phyloP scores from a whole-genome alignment of 2,113 vertebrate species.

The Rhinoderma darwinii region DNA sequence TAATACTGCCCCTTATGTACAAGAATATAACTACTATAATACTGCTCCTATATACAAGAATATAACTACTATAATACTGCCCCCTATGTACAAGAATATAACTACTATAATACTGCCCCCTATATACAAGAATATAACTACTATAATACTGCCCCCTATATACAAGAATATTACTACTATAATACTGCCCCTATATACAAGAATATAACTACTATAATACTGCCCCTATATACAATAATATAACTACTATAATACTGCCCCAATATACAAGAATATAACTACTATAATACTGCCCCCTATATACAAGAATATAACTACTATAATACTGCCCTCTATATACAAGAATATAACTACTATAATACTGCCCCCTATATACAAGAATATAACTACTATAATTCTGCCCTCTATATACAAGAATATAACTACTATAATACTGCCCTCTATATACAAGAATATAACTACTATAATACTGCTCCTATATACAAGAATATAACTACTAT shows the following conservation, averaged over 20 bases:
- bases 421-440: background rate
- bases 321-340: background rate
- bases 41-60: background rate
- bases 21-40: constrained; percentile 7
- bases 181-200: no score
- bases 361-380: no score
- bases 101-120: no score
- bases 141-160: background rate
- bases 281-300: background rate
- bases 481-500: constrained; percentile 6
- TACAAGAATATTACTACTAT: no score
- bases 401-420: background rate
- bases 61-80: constrained; percentile 21
- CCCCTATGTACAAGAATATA: no score
- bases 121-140: constrained; percentile 5
- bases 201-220: constrained; percentile 5
- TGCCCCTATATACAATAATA: background rate
- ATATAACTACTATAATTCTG: no score
- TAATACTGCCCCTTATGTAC: background rate
- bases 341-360: constrained; percentile 11
- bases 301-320: constrained; percentile 1
- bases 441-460: constrained; percentile 7
- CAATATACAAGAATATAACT: background rate
- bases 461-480: constrained; percentile 5
- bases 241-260: background rate